phyloP scores from a whole-genome alignment of 1,140 invertebrate species.

The Lithobius niger region DNA sequence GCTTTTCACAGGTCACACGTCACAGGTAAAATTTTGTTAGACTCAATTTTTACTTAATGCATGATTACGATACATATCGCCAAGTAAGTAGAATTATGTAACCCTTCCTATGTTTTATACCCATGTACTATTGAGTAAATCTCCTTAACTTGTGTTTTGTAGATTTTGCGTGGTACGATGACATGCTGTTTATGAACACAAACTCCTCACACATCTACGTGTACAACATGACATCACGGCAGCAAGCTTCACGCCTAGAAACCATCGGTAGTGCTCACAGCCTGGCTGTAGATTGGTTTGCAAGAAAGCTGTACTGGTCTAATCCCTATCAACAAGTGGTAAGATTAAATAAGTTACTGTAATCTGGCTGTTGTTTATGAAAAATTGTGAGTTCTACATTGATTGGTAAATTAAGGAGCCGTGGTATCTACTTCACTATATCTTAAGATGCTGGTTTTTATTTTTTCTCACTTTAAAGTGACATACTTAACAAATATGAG shows the following conservation, averaged over 20 bases:
- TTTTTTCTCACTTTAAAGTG: too few species aligned
- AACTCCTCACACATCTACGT: constrained; percentile 53
- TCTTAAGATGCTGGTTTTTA: too few species aligned
- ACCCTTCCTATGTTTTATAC: too few species aligned
- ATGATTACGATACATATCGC: too few species aligned
- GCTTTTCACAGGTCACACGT: constrained; percentile 13
- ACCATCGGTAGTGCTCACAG: constrained; percentile 56
- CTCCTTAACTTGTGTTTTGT: constrained; percentile 3
- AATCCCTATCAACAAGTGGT: constrained; percentile 57
- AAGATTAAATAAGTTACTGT: constrained; percentile 8
- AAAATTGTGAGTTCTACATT: too few species aligned
- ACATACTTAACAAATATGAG: too few species aligned
- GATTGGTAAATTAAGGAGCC: too few species aligned
- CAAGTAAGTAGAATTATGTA: too few species aligned
- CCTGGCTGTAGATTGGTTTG: constrained; percentile 77
- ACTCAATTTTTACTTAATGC: neutral
- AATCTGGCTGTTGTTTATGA: too few species aligned
- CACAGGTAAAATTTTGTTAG: constrained; percentile 12
- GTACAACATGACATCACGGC: constrained; percentile 49
- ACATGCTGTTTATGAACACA: constrained; percentile 54
- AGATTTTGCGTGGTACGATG: constrained; percentile 53
- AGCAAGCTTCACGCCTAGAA: constrained; percentile 36
- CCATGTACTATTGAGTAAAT: too few species aligned
- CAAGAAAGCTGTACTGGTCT: constrained; percentile 76
- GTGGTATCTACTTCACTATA: too few species aligned